These are phyloP conservation scores for Lepidurus packardi DNA, from an alignment of 1,140 invertebrate species.

Conservation along the genomic window DNA sequence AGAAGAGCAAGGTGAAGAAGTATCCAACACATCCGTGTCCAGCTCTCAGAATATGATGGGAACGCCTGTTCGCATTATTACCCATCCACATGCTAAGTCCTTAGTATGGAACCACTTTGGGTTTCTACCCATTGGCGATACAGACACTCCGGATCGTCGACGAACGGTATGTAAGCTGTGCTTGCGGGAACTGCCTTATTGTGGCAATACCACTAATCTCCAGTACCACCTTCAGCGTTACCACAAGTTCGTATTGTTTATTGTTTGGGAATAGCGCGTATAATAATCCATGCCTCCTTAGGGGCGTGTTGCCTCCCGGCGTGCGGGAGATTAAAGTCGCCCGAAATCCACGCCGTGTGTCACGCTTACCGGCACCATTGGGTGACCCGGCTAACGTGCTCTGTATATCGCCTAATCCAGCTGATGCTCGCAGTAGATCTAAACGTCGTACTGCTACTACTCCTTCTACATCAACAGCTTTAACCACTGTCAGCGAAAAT, in stretches of 20 bases:
- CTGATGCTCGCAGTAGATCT: constrained; percentile 1
- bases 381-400: constrained; percentile 27
- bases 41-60: not conserved
- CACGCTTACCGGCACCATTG: constrained; percentile 30
- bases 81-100: constrained; percentile 33
- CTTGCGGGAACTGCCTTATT: constrained; percentile 32
- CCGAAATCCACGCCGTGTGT: constrained; percentile 24
- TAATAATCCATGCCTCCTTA: not conserved
- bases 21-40: not conserved
- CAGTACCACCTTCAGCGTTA: constrained; percentile 34
- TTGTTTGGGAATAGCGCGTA: too few species aligned
- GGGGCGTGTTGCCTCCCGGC: constrained; percentile 31
- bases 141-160: constrained; percentile 32
- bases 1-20: constrained; percentile 6
- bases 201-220: constrained; percentile 35
- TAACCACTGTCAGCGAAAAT: not conserved
- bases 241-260: constrained; percentile 18
- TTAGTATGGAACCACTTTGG: constrained; percentile 35
- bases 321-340: constrained; percentile 29
- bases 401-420: not conserved
- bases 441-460: not conserved
- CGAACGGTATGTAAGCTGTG: constrained; percentile 32
- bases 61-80: constrained; percentile 32
- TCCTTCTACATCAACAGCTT: not conserved
- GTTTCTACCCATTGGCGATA: constrained; percentile 32